Evolutionary conservation across 2,888 invertebrate genomes (phyloP), one percentile per base, ranked within the genome.

Genomic region (Megaustenia siamemsis): DNA sequence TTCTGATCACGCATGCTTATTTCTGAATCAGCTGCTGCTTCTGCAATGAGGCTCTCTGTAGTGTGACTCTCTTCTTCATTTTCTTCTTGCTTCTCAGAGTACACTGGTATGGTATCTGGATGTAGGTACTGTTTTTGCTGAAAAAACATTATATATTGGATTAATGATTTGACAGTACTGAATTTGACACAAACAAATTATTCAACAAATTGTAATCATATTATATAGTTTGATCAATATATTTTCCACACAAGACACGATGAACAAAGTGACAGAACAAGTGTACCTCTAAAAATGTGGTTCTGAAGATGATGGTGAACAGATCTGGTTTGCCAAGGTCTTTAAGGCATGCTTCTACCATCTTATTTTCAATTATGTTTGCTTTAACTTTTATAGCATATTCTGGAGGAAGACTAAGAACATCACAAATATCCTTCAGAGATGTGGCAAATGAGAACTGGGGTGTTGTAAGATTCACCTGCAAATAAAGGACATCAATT

Each of bases 371-470:
- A 10, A 68, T 12, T 10, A 68, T 21, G 8, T 78, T 43, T 60
- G 69, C 53, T 38, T 77, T 49, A 18, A 83, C 83, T 38, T 83
- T 83, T 12, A 83, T n/a, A 18, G 78, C 83, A 77, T 83, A 83
- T 38, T 83, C 83, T 56, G 69, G 56, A 8, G 83, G 77, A 21
- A 78, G 45, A 10, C 35, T 63, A 24, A 84, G 32, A 35, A 79
- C 32, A 43, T 84, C 84, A 79, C 84, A 84, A n/a, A 79, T 69
- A 60, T 84, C 84, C 40, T 79, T 78, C 79, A 84, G 56, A 40
- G 71, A 38, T 4, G 5, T 69, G 40, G 38, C 79, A 60, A 77
- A 56, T 15, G 79, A 77, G 60, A 63, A 84, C 79, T 79, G 69
- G 18, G 60, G 32, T 56, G 71, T 79, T 35, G 60, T 83, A 21